phyloP scores from a whole-genome alignment of 2,113 vertebrate species.

The Gasterosteus aculeatus region DNA sequence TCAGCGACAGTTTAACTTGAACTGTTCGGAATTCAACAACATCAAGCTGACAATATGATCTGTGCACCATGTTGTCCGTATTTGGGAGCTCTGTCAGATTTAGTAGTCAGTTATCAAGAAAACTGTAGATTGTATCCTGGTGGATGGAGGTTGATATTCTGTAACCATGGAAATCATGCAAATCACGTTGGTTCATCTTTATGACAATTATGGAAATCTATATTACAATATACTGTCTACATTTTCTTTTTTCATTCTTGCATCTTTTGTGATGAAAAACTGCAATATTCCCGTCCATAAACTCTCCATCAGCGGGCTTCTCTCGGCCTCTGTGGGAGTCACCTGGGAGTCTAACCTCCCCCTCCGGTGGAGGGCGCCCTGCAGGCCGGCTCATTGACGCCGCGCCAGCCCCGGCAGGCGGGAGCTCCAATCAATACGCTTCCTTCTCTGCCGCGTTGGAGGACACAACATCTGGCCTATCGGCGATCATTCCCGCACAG shows the following conservation, averaged over 20 bases:
- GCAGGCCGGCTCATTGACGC: slow-evolving; percentile 56
- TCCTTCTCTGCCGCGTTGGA: slow-evolving; percentile 49
- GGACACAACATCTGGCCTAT: slow-evolving; percentile 62
- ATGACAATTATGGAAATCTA: neutral
- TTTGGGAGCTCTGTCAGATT: no score
- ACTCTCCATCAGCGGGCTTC: neutral
- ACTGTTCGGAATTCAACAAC: no score
- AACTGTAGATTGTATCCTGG: neutral
- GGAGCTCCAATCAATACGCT: slow-evolving; percentile 61
- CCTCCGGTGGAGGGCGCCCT: slow-evolving; percentile 50
- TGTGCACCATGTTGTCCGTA: no score
- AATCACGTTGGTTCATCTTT: slow-evolving; percentile 3
- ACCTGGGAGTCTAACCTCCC: slow-evolving; percentile 50
- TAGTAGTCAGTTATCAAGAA: no score
- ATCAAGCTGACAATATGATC: no score
- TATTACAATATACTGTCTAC: neutral
- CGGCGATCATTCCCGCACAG: slow-evolving; percentile 56
- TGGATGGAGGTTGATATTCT: neutral
- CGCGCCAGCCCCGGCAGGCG: slow-evolving; percentile 56
- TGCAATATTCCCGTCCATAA: no score
- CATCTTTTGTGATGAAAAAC: slow-evolving; percentile 6
- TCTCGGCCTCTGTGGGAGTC: slow-evolving; percentile 37
- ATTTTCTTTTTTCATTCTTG: neutral
- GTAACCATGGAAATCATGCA: neutral
- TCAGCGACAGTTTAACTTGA: no score